Evolutionary conservation across 2,797 vertebrate genomes (phyloP).

Genomic region (Petrocephalus schoutedeni): DNA sequence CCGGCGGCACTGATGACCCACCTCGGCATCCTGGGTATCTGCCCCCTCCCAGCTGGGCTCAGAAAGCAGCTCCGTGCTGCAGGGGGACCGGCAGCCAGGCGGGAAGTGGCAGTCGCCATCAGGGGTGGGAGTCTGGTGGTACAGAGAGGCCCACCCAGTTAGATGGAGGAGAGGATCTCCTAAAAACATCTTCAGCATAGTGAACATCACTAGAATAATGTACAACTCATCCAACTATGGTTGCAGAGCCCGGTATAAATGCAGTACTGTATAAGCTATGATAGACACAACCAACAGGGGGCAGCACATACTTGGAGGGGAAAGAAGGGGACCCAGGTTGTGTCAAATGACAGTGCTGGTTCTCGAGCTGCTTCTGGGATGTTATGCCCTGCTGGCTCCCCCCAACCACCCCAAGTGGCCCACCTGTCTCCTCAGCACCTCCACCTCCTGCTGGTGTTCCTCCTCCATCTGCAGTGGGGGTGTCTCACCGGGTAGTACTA

Average conservation of each 20-base stretch:
- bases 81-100: conserved; percentile 90
- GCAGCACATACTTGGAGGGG: not conserved
- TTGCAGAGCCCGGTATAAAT: not conserved
- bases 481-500: conserved; percentile 76
- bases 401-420: conserved; percentile 72
- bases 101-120: conserved; percentile 91
- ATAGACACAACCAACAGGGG: not conserved
- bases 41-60: conserved; percentile 98
- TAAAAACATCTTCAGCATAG: not conserved
- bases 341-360: not conserved
- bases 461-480: conserved; percentile 91
- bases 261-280: not conserved
- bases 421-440: conserved; percentile 88
- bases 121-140: conserved; percentile 77
- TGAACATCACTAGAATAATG: not conserved
- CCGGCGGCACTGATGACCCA: not conserved
- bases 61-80: conserved; percentile 94
- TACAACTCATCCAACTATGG: not conserved
- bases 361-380: not conserved
- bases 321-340: not conserved
- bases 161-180: not conserved
- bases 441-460: conserved; percentile 88
- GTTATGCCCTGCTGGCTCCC: not conserved
- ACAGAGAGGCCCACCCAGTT: not conserved
- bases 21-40: conserved; percentile 83